Evolutionary conservation across 2,888 invertebrate genomes (phyloP).

Genomic region (Invenusta paracnida): DNA sequence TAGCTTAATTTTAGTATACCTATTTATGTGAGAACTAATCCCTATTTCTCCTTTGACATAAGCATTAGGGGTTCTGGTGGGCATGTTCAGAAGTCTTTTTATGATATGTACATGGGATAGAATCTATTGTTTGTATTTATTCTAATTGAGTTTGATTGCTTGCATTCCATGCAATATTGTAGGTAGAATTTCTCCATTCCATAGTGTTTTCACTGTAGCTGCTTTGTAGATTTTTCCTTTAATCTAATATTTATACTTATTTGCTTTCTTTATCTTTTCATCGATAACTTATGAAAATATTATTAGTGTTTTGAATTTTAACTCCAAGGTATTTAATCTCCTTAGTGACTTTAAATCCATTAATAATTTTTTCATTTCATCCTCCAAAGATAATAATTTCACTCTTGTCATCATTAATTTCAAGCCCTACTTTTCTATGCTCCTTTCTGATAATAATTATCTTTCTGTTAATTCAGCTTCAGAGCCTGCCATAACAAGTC

Average conservation of each 20-base stretch:
- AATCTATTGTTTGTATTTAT: no score
- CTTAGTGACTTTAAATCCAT: slow-evolving; percentile 5
- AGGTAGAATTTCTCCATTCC: no score
- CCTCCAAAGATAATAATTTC: slow-evolving; percentile 21
- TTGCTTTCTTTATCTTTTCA: no score
- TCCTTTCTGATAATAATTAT: not conserved
- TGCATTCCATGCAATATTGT: no score
- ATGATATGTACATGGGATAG: no score
- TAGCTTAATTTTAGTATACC: not conserved
- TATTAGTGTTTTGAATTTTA: not conserved
- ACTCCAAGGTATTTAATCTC: slow-evolving; percentile 12
- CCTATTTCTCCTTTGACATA: not conserved
- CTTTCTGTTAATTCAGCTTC: not conserved
- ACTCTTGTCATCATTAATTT: slow-evolving; percentile 8
- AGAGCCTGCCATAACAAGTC: slow-evolving; percentile 1
- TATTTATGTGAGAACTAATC: not conserved
- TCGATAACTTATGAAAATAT: not conserved
- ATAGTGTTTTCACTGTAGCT: no score
- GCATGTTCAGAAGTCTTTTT: not conserved
- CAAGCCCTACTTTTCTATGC: not conserved
- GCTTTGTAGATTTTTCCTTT: no score
- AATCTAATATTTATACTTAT: no score
- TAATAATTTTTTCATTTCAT: not conserved
- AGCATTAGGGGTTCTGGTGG: not conserved
- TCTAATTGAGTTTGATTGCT: no score